Conservation (phyloP, 2,888 invertebrate species). For the Macaria liturata region DNA sequence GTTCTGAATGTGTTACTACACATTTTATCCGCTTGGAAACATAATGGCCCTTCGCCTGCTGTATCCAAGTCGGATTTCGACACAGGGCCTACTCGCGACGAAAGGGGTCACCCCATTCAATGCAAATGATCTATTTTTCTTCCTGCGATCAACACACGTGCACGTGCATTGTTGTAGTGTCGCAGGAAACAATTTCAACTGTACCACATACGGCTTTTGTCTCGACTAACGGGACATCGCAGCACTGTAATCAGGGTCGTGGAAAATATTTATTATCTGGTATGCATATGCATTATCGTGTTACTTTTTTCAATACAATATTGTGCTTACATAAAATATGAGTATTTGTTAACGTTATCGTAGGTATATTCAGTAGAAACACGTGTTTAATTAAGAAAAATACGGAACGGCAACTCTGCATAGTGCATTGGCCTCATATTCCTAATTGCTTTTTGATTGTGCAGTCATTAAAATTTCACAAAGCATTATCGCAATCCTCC, state of each 20-base stretch:
- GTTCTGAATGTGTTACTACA: too few species aligned
- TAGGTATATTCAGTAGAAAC: too few species aligned
- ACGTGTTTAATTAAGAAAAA: background rate
- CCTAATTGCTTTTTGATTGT: constrained; percentile 23
- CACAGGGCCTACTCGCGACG: constrained; percentile 37
- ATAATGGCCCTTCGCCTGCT: too few species aligned
- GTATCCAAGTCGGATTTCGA: constrained; percentile 2
- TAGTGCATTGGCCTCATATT: constrained; percentile 20
- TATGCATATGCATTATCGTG: too few species aligned
- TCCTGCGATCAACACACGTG: constrained; percentile 42
- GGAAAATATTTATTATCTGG: constrained; percentile 1
- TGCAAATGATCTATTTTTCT: constrained; percentile 62
- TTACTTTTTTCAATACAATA: too few species aligned
- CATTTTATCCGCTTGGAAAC: too few species aligned
- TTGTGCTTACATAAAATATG: too few species aligned
- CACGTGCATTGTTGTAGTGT: constrained; percentile 53
- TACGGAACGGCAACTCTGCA: constrained; percentile 3
- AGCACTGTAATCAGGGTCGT: constrained; percentile 56
- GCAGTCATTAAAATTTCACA: constrained; percentile 28
- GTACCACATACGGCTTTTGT: constrained; percentile 56
- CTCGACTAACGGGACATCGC: constrained; percentile 56
- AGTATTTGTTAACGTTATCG: too few species aligned
- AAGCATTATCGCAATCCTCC: constrained; percentile 23
- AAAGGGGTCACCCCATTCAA: constrained; percentile 49
- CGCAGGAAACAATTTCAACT: constrained; percentile 61